Conservation (phyloP, 2,113 vertebrate genomes). For the Rhinopomastus cyanomelas region DNA sequence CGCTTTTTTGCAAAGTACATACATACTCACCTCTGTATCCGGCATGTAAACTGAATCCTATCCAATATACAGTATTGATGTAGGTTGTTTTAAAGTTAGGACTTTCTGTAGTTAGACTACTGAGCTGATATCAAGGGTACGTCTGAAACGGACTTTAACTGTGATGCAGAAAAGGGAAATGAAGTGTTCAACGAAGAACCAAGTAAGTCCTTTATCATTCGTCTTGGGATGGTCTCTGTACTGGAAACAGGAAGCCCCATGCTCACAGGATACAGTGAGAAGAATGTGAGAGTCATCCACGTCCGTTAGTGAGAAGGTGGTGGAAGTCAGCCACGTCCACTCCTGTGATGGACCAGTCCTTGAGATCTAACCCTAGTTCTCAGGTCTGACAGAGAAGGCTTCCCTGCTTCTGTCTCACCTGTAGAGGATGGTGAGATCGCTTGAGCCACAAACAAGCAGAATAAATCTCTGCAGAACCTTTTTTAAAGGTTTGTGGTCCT, state of each 20-base stretch:
- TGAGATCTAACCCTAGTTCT: fast-evolving
- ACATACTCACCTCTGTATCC: not conserved
- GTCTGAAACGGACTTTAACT: slow-evolving; percentile 44
- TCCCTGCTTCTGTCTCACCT: not conserved
- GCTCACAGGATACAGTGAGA: not conserved
- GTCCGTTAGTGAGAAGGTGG: not conserved
- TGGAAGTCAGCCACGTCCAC: not conserved
- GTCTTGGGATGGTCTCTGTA: not conserved
- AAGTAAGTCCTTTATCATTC: not conserved
- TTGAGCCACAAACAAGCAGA: not conserved
- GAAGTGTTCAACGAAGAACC: slow-evolving; percentile 11
- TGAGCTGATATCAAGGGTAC: slow-evolving; percentile 40
- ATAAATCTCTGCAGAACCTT: not conserved
- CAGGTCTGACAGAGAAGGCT: not conserved
- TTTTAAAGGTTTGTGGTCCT: not conserved
- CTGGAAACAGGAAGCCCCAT: not conserved
- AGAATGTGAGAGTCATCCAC: no score
- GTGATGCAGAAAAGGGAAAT: slow-evolving; percentile 49
- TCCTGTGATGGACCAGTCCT: not conserved
- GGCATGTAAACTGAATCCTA: slow-evolving; percentile 13
- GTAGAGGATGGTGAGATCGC: not conserved
- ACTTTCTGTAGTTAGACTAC: slow-evolving; percentile 19
- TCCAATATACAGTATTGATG: slow-evolving; percentile 30
- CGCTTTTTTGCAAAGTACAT: slow-evolving; percentile 26
- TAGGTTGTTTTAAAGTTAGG: slow-evolving; percentile 47